Base-by-base conservation (phyloP, 1,140 invertebrate species). In the Lucilia sericata region DNA sequence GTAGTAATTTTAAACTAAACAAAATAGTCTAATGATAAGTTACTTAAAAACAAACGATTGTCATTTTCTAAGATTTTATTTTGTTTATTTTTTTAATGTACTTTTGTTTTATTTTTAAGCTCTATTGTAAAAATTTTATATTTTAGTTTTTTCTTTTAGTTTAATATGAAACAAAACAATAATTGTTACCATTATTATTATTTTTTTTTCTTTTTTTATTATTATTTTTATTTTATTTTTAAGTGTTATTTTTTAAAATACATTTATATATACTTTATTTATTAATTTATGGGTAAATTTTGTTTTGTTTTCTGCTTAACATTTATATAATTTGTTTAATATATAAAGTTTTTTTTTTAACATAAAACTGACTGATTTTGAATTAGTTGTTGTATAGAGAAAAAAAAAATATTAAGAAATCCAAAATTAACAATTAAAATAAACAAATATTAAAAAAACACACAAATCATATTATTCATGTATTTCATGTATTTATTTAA, bases 361-460 rank as follows among this genome's bases (percentile, higher is more conserved):
- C 36, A 49, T 49, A 51, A 80, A 80, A 49, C 76, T 80, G 76
- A 80, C 76, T 80, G 76, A 80, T 80, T 80, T 80, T 80, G 17
- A 47, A 80, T 80, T 80, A 80, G 76, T 80, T 49, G 36, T 80
- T 80, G 76, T 80, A 80, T 80, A 80, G 76, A 49, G 19, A 80
- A 49, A 5, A 36, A n/a, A 80, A 49, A 80, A n/a, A n/a, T 30
- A 30, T 30, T 30, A 78, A 78, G 7, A 78, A 19, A 47, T 14
- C 10, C 9, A 78, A 78, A 76, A 78, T 78, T 42, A 78, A 80
- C 25, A 34, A 76, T 12, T 25, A 70, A 21, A 21, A 21, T 21
- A 70, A 19, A 70, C 65, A 70, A 70, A 19, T 21, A 70, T 21
- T 70, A 70, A 19, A 25, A 21, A 70, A 8, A 70, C 25, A n/a